phyloP scores from a whole-genome alignment of 2,797 vertebrate genomes.

The Anisognathus igniventris region DNA sequence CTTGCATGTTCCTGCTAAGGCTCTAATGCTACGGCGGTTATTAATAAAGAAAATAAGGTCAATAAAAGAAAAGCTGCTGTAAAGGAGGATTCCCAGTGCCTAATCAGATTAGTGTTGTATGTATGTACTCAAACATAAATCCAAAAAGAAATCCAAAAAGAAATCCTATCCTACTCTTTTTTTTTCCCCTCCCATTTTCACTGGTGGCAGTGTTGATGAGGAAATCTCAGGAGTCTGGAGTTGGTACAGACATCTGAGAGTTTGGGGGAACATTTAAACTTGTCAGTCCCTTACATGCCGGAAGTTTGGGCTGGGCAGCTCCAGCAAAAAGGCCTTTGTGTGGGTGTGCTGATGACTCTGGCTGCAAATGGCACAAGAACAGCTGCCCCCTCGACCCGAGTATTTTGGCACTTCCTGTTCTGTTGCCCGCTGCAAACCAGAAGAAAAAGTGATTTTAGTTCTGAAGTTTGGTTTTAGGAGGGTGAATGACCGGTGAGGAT shows the following conservation, averaged over 20 bases:
- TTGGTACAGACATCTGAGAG: not conserved
- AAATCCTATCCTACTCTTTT: not conserved
- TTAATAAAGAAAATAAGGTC: not conserved
- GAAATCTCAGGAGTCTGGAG: not conserved
- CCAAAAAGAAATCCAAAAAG: not conserved
- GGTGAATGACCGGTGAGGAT: not conserved
- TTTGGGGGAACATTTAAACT: not conserved
- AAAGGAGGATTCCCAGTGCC: not conserved
- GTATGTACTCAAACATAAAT: not conserved
- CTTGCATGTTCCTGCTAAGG: not conserved
- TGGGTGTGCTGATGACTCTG: not conserved
- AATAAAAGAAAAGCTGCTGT: constrained; percentile 26
- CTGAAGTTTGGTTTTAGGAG: not conserved
- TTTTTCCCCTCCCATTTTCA: fast-evolving
- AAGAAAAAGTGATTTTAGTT: not conserved
- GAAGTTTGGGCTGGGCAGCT: not conserved
- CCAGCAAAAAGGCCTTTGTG: constrained; percentile 11
- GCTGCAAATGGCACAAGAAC: not conserved
- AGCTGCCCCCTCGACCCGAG: not conserved
- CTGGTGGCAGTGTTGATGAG: fast-evolving
- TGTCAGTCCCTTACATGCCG: fast-evolving
- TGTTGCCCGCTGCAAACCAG: not conserved
- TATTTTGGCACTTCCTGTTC: not conserved
- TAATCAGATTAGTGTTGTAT: not conserved
- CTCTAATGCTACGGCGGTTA: not conserved